phyloP scores from a whole-genome alignment of 2,888 invertebrate species.

The Apoda limacodes region DNA sequence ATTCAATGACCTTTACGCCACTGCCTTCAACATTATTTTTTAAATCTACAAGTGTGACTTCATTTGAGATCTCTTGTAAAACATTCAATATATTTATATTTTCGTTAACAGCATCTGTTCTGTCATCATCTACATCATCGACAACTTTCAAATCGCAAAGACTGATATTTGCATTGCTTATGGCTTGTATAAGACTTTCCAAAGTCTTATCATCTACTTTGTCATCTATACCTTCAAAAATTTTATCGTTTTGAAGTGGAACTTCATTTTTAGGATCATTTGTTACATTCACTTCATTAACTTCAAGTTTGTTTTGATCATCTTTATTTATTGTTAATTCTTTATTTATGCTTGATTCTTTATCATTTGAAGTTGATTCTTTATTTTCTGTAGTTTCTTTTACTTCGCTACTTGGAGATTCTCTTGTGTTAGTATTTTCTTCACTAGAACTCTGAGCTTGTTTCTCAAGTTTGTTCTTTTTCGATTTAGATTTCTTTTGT shows the following conservation, averaged over 20 bases:
- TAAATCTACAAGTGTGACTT: neutral
- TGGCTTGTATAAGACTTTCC: constrained; percentile 46
- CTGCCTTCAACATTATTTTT: neutral
- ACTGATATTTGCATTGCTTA: constrained; percentile 44
- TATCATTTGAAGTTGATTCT: constrained; percentile 5
- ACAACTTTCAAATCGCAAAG: constrained; percentile 38
- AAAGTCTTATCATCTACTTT: constrained; percentile 41
- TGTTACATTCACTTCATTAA: neutral
- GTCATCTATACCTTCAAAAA: constrained; percentile 20
- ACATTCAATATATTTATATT: neutral
- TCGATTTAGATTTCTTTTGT: constrained; percentile 50
- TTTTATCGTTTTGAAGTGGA: neutral
- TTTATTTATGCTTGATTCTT: no score
- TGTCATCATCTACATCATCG: constrained; percentile 24
- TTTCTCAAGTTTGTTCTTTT: constrained; percentile 42
- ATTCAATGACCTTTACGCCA: neutral
- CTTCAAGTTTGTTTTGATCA: constrained; percentile 18
- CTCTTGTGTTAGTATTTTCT: constrained; percentile 26
- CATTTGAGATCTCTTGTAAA: neutral
- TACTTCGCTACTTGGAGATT: constrained; percentile 8
- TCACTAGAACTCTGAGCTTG: constrained; percentile 27
- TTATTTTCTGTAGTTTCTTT: constrained; percentile 12
- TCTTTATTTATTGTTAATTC: no score
- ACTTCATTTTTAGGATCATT: neutral
- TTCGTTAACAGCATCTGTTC: neutral